Evolutionary conservation across 35 echinoderm and acorn worm genomes (phyloP).

Genomic region (Diadema setosum): DNA sequence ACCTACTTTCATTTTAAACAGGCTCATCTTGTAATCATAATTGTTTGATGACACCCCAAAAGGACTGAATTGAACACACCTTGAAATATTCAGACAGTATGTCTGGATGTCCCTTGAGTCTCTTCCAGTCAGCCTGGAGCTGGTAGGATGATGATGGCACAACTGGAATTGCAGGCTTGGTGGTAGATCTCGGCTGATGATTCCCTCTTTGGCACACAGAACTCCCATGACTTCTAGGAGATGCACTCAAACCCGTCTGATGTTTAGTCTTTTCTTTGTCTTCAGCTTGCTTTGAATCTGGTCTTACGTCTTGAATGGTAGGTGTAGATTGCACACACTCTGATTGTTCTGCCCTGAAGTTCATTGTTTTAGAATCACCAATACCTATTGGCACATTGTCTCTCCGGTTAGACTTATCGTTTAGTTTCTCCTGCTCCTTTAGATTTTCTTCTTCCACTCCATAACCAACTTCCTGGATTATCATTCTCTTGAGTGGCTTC

Average conservation of each 20-base stretch:
- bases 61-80: too few relatives aligned
- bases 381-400: too few relatives aligned
- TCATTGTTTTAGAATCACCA: too few relatives aligned
- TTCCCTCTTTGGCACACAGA: too few relatives aligned
- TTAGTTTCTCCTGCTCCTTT: neutral
- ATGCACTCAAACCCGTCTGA: too few relatives aligned
- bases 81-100: conserved; percentile 90
- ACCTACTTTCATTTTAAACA: too few relatives aligned
- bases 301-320: neutral
- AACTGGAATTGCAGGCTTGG: conserved; percentile 35
- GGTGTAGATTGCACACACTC: too few relatives aligned
- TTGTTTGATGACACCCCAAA: too few relatives aligned
- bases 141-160: conserved; percentile 73
- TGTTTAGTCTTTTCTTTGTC: too few relatives aligned
- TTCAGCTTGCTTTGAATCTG: neutral
- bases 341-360: neutral
- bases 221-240: too few relatives aligned
- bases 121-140: conserved; percentile 76
- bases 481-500: conserved; percentile 83
- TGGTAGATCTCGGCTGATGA: neutral
- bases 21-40: too few relatives aligned
- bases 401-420: too few relatives aligned
- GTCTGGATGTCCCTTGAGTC: conserved; percentile 50
- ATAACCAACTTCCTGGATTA: conserved; percentile 77
- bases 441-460: neutral